phyloP scores from a whole-genome alignment of 2,888 invertebrate species.

The Urechis unicinctus region DNA sequence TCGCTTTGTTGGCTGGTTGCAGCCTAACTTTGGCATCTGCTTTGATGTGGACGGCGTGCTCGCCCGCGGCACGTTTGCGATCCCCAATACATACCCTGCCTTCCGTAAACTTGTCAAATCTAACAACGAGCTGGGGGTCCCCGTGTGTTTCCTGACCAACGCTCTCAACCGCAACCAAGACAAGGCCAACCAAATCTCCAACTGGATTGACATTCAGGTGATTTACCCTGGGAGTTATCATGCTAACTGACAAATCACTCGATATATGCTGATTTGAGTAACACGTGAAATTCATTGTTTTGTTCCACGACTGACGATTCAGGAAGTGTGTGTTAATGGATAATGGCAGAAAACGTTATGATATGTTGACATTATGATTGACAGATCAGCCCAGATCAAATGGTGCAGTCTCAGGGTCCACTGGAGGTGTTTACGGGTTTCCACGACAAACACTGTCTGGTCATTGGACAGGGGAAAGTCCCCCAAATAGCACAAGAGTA shows the following conservation, averaged over 20 bases:
- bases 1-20: too few relatives aligned
- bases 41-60: constrained; percentile 51
- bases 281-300: too few relatives aligned
- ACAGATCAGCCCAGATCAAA: constrained; percentile 42
- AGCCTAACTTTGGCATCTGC: constrained; percentile 48
- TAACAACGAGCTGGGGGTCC: constrained; percentile 38
- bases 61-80: constrained; percentile 41
- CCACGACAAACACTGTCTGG: constrained; percentile 45
- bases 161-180: constrained; percentile 40
- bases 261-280: background rate
- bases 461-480: constrained; percentile 46
- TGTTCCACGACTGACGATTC: too few relatives aligned
- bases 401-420: constrained; percentile 48
- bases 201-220: constrained; percentile 41
- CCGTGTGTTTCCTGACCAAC: constrained; percentile 48
- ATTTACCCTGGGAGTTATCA: constrained; percentile 10
- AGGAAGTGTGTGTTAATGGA: too few relatives aligned
- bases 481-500: constrained; percentile 47
- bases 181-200: constrained; percentile 41
- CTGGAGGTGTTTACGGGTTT: constrained; percentile 38
- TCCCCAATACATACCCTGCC: constrained; percentile 36
- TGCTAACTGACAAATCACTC: background rate
- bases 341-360: background rate
- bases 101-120: constrained; percentile 36
- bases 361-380: constrained; percentile 4